Conservation (phyloP, 2,888 invertebrate species). For the Drosophila anomelani region DNA sequence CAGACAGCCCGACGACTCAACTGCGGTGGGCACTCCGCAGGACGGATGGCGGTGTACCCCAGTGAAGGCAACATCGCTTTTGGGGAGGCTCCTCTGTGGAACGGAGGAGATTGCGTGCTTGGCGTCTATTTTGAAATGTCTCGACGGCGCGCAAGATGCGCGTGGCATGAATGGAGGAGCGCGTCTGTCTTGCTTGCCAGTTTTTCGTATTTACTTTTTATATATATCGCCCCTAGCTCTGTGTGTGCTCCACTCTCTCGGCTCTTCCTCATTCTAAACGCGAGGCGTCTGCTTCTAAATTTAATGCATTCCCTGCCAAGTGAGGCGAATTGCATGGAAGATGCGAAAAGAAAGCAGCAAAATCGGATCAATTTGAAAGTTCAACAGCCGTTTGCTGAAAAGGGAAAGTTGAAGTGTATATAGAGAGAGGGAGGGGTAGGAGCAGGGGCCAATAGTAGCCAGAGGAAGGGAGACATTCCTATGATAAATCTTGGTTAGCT, state of each 20-base stretch:
- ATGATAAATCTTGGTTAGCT: neutral
- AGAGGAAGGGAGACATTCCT: neutral
- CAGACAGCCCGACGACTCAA: neutral
- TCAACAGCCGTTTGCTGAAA: slow-evolving; percentile 60
- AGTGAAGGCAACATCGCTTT: neutral
- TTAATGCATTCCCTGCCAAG: slow-evolving; percentile 60
- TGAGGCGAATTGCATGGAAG: slow-evolving; percentile 50
- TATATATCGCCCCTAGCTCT: neutral
- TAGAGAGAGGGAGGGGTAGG: neutral
- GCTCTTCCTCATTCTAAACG: slow-evolving; percentile 12
- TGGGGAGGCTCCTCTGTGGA: slow-evolving; percentile 16
- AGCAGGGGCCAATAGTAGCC: no score
- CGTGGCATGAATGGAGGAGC: slow-evolving; percentile 66
- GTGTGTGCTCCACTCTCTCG: slow-evolving; percentile 3
- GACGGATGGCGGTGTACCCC: no score
- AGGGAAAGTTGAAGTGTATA: slow-evolving; percentile 5
- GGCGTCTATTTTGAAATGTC: slow-evolving; percentile 63
- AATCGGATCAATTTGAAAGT: slow-evolving; percentile 64
- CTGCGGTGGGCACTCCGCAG: neutral
- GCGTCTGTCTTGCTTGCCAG: slow-evolving; percentile 5
- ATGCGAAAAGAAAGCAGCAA: slow-evolving; percentile 25
- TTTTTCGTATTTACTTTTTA: neutral
- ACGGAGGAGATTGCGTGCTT: slow-evolving; percentile 14
- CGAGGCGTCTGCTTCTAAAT: slow-evolving; percentile 51
- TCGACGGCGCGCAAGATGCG: slow-evolving; percentile 33